Percentiles rank a stretch among this genome's conserved stretches.
Conservation (phyloP, 2,113 vertebrate genomes). For the Hippocampus mohnikei region DNA sequence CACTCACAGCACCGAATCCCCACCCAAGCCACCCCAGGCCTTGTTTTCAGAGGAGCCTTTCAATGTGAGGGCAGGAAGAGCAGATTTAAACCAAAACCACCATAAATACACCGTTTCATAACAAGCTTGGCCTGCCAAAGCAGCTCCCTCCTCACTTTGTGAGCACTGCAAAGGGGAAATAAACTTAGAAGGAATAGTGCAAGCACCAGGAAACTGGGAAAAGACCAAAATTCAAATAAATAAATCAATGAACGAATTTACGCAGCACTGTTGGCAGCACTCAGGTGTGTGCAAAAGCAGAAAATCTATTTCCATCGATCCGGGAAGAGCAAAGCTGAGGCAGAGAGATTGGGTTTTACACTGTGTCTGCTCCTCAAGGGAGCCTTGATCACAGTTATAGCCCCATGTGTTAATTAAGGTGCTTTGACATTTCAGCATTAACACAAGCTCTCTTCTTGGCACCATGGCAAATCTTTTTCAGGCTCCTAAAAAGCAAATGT, state of each 20-base stretch:
- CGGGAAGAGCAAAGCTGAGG: constrained; percentile 49
- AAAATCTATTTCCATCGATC: constrained; percentile 72
- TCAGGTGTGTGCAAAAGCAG: constrained; percentile 71
- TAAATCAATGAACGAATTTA: constrained; percentile 36
- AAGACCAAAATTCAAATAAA: constrained; percentile 36
- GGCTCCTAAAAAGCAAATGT: constrained; percentile 40
- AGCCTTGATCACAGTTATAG: constrained; percentile 69
- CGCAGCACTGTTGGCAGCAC: constrained; percentile 61
- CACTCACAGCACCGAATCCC: constrained; percentile 26
- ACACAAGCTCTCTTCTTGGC: constrained; percentile 58
- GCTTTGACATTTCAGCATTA: constrained; percentile 67
- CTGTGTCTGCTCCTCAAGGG: constrained; percentile 55
- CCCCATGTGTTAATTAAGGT: constrained; percentile 73
- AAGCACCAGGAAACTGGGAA: constrained; percentile 14
- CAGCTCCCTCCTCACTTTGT: constrained; percentile 41
- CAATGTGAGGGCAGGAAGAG: constrained; percentile 52
- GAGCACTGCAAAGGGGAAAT: constrained; percentile 41
- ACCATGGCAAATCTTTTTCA: constrained; percentile 57
- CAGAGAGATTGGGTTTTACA: constrained; percentile 56
- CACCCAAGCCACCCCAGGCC: constrained; percentile 43
- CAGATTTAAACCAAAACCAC: constrained; percentile 54
- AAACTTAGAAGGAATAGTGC: constrained; percentile 47
- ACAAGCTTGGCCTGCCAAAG: constrained; percentile 49
- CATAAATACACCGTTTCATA: constrained; percentile 60
- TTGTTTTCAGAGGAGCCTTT: constrained; percentile 57